Conservation (phyloP, 2,888 invertebrate species). For the Andricus quercusramuli region DNA sequence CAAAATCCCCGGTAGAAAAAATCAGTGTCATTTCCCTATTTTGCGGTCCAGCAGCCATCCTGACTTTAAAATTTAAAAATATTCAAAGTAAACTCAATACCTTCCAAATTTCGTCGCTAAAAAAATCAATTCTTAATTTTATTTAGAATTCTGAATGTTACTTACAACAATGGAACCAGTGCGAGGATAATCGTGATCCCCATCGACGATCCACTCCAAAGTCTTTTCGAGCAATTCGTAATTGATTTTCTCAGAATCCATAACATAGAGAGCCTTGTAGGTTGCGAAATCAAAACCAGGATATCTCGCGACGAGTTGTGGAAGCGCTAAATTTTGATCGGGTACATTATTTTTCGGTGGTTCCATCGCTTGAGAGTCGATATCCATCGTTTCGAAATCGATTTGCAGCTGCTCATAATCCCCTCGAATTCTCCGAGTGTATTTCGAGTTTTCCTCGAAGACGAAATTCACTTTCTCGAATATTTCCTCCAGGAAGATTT, state of each 20-base stretch:
- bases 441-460: slow-evolving; percentile 83
- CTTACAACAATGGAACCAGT: slow-evolving; percentile 86
- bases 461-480: slow-evolving; percentile 84
- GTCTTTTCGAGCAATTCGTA: slow-evolving; percentile 87
- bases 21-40: too few relatives aligned
- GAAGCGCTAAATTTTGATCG: slow-evolving; percentile 86
- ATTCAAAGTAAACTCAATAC: too few relatives aligned
- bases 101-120: too few relatives aligned
- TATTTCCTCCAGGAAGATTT: slow-evolving; percentile 90
- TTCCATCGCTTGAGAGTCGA: slow-evolving; percentile 80
- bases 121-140: too few relatives aligned
- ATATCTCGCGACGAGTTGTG: slow-evolving; percentile 85
- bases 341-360: slow-evolving; percentile 83
- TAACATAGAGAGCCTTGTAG: slow-evolving; percentile 87
- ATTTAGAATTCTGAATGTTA: slow-evolving; percentile 1
- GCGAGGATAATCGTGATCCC: slow-evolving; percentile 84
- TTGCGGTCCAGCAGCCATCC: too few relatives aligned
- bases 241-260: slow-evolving; percentile 89
- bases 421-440: slow-evolving; percentile 84
- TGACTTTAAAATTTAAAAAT: too few relatives aligned
- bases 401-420: slow-evolving; percentile 81
- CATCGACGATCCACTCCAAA: slow-evolving; percentile 85
- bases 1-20: too few relatives aligned
- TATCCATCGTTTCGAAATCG: slow-evolving; percentile 84
- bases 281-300: slow-evolving; percentile 82